phyloP scores from a whole-genome alignment of 2,797 vertebrate species.

The Cirrhinus mrigala region DNA sequence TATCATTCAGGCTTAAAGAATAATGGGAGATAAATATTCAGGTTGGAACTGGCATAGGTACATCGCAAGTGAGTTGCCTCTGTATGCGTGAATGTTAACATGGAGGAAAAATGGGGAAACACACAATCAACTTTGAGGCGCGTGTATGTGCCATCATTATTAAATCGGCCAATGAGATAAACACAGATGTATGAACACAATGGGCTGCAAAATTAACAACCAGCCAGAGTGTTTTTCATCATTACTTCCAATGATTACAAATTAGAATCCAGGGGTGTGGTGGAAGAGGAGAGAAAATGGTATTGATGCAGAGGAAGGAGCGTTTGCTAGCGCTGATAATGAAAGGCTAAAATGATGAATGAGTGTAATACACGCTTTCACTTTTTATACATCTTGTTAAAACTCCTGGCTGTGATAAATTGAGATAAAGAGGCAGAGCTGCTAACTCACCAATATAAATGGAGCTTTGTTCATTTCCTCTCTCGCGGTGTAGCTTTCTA shows the following conservation, averaged over 20 bases:
- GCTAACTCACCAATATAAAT: conserved; percentile 63
- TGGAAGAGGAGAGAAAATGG: conserved; percentile 49
- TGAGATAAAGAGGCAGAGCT: conserved; percentile 71
- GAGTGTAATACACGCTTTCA: conserved; percentile 76
- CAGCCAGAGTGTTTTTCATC: conserved; percentile 75
- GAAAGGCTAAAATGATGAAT: conserved; percentile 80
- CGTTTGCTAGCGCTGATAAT: conserved; percentile 66
- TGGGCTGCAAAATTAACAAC: conserved; percentile 72
- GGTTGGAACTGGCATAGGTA: neutral
- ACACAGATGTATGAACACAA: conserved; percentile 77
- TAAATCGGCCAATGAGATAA: conserved; percentile 71
- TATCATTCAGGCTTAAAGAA: neutral
- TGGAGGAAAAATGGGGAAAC: conserved; percentile 54
- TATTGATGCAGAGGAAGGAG: conserved; percentile 53
- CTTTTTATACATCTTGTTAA: conserved; percentile 82
- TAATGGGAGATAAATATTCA: neutral
- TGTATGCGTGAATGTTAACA: conserved; percentile 8
- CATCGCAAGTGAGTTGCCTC: neutral
- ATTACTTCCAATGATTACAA: conserved; percentile 79
- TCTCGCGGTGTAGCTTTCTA: conserved; percentile 14
- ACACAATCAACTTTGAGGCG: conserved; percentile 29
- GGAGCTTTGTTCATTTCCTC: conserved; percentile 66
- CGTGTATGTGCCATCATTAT: conserved; percentile 63
- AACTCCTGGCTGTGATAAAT: conserved; percentile 70
- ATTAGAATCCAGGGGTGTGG: conserved; percentile 69